Conservation (phyloP, 2,888 invertebrate species). For the Meganola albula region DNA sequence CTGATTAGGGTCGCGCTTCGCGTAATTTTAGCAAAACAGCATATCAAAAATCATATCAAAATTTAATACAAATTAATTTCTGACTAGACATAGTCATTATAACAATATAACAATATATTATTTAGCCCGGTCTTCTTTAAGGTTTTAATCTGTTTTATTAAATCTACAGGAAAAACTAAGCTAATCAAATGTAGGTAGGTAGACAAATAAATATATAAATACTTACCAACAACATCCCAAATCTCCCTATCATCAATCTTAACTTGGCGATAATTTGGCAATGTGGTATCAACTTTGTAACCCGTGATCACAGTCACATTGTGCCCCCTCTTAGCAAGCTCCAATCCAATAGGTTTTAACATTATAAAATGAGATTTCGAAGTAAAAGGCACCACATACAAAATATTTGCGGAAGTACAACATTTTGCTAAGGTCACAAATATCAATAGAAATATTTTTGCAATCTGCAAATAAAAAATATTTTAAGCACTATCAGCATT, state of each 20-base stretch:
- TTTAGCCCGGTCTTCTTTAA: too few species aligned
- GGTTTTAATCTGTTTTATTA: too few species aligned
- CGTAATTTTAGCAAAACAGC: too few species aligned
- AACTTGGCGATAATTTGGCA: slow-evolving; percentile 57
- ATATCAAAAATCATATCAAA: too few species aligned
- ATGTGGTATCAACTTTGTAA: slow-evolving; percentile 43
- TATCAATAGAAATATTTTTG: slow-evolving; percentile 15
- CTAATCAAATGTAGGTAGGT: not conserved
- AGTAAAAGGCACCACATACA: slow-evolving; percentile 65
- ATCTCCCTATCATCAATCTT: slow-evolving; percentile 51
- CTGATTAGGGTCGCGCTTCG: too few species aligned
- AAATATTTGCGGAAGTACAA: slow-evolving; percentile 54
- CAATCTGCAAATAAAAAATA: slow-evolving; percentile 23
- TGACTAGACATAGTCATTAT: too few species aligned
- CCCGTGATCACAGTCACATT: slow-evolving; percentile 71
- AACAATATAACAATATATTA: too few species aligned
- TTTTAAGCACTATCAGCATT: too few species aligned
- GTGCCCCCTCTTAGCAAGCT: slow-evolving; percentile 70
- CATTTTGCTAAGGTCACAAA: slow-evolving; percentile 16
- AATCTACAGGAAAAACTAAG: not conserved
- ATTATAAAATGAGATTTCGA: slow-evolving; percentile 68
- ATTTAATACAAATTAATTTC: too few species aligned
- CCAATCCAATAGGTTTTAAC: slow-evolving; percentile 62
- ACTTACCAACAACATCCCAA: slow-evolving; percentile 60
- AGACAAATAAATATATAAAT: not conserved